These are phyloP conservation scores for Athene noctua DNA, from an alignment of 2,113 vertebrate species.

Conservation along the genomic window DNA sequence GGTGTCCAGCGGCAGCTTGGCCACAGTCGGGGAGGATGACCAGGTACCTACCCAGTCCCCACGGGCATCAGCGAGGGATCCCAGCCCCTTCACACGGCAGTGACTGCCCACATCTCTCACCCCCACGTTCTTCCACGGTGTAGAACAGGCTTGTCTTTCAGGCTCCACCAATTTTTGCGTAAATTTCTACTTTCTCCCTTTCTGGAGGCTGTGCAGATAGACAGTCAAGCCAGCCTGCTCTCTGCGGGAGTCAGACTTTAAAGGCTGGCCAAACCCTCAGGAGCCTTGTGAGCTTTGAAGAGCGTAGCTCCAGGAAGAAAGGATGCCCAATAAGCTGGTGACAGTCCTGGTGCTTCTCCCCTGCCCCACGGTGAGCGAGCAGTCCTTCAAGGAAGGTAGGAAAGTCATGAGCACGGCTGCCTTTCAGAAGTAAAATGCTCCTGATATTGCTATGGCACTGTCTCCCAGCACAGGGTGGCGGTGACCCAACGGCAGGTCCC, in stretches of 20 bases:
- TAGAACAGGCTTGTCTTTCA: not conserved
- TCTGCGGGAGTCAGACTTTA: not conserved
- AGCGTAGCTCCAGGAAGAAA: not conserved
- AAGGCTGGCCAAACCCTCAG: accelerated
- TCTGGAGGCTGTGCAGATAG: not conserved
- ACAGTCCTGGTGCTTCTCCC: not conserved
- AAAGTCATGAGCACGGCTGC: not conserved
- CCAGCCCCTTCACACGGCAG: accelerated
- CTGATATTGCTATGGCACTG: not conserved
- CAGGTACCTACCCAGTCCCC: not conserved
- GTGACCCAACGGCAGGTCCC: not conserved
- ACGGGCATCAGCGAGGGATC: accelerated
- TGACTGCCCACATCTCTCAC: accelerated
- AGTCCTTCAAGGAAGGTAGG: not conserved
- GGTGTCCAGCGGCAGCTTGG: accelerated
- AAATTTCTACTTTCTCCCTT: not conserved
- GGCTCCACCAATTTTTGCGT: not conserved
- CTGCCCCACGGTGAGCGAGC: not conserved
- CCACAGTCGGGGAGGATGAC: accelerated
- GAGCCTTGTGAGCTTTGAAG: not conserved
- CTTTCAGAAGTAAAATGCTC: not conserved
- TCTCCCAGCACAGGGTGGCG: not conserved
- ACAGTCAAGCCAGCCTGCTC: not conserved
- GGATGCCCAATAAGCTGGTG: not conserved
- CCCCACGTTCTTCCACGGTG: not conserved